phyloP scores from a whole-genome alignment of 2,797 vertebrate species.

The Spatula versicolor region DNA sequence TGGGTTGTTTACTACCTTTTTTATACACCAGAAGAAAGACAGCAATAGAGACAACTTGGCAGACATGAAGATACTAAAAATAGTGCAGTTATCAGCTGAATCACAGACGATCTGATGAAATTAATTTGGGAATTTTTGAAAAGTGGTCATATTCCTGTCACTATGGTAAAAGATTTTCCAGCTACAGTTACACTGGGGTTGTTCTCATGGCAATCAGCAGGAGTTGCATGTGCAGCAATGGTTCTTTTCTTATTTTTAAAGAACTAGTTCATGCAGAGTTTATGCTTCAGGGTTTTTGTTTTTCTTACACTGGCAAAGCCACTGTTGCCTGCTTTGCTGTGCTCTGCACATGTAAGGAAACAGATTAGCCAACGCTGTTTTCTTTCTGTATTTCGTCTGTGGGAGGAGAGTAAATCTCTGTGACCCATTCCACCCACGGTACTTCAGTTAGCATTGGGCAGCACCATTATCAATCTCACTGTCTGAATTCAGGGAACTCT shows the following conservation, averaged over 20 bases:
- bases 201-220: neutral
- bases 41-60: neutral
- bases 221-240: neutral
- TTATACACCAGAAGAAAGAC: neutral
- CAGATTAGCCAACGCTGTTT: conserved; percentile 17
- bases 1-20: neutral
- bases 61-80: neutral
- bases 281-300: neutral
- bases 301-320: neutral
- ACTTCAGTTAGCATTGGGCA: conserved; percentile 4
- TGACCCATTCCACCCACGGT: conserved; percentile 26
- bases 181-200: neutral
- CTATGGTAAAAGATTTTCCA: neutral
- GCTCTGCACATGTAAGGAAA: conserved; percentile 4
- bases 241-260: neutral
- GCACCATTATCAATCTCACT: neutral
- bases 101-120: neutral
- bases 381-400: neutral
- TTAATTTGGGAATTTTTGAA: neutral
- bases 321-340: neutral
- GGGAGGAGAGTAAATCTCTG: conserved; percentile 44
- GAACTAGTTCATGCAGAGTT: neutral
- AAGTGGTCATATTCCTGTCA: neutral
- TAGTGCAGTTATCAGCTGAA: neutral
- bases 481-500: neutral